Conservation (phyloP, 2,113 vertebrate genomes). For the Siphamia tubifer region DNA sequence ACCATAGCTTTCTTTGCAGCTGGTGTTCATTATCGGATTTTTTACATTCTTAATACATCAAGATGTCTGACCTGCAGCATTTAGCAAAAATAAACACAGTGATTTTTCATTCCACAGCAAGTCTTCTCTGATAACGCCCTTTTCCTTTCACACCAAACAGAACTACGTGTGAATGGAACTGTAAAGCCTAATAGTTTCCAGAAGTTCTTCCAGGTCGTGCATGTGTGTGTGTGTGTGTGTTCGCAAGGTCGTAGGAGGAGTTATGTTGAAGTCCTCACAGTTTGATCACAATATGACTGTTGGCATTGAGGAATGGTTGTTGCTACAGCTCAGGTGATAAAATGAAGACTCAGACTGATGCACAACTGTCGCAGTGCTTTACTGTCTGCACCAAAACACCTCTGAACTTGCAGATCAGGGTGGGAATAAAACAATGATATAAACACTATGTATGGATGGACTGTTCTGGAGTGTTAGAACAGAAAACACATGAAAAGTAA, state of each 20-base stretch:
- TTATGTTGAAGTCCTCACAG: neutral
- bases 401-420: neutral
- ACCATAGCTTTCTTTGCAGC: neutral
- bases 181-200: constrained; percentile 70
- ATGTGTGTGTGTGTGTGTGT: constrained; percentile 25
- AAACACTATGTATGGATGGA: too few relatives aligned
- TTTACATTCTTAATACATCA: too few relatives aligned
- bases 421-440: neutral
- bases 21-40: neutral
- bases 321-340: neutral
- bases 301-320: neutral
- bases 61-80: constrained; percentile 18
- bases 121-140: constrained; percentile 17
- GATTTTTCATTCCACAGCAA: neutral
- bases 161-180: constrained; percentile 23
- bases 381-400: neutral
- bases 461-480: too few relatives aligned
- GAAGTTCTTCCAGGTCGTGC: constrained; percentile 54
- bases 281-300: constrained; percentile 24
- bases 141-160: constrained; percentile 33
- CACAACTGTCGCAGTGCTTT: neutral
- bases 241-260: constrained; percentile 16
- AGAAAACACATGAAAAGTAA: neutral
- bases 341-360: neutral
- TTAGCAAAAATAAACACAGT: constrained; percentile 1